Conservation (phyloP, 2,113 vertebrate species). For the Scolopax mira region DNA sequence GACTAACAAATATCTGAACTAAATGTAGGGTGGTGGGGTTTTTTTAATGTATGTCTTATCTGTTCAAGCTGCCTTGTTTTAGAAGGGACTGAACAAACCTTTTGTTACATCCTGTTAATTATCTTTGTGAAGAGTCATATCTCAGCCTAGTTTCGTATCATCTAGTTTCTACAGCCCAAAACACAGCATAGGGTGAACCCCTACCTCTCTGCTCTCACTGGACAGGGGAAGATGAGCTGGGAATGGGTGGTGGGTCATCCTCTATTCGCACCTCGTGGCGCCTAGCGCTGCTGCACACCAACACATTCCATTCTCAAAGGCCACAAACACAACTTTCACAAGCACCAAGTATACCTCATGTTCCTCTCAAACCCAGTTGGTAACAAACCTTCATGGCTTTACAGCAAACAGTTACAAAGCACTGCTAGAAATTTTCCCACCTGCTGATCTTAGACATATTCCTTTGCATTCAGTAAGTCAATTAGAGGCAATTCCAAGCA, state of each 20-base stretch:
- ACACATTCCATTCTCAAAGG: background rate
- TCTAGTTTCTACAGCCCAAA: background rate
- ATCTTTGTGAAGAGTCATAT: background rate
- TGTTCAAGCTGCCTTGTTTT: background rate
- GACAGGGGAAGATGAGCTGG: background rate
- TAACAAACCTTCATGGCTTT: background rate
- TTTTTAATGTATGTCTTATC: background rate
- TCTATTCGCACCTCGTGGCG: background rate
- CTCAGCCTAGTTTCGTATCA: background rate
- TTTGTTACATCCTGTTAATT: background rate
- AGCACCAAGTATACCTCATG: background rate
- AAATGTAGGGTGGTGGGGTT: background rate
- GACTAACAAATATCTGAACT: background rate
- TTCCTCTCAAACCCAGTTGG: rapidly evolving
- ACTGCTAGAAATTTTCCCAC: background rate
- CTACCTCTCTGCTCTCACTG: background rate
- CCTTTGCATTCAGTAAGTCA: background rate
- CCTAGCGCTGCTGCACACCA: background rate
- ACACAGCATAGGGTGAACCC: background rate
- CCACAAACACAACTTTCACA: background rate
- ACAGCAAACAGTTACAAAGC: background rate
- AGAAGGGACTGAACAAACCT: background rate
- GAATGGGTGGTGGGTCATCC: rapidly evolving
- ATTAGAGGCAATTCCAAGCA: background rate
- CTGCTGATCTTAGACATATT: background rate